phyloP scores from a whole-genome alignment of 1,140 invertebrate species.

The Leptestheria dahalacensis region DNA sequence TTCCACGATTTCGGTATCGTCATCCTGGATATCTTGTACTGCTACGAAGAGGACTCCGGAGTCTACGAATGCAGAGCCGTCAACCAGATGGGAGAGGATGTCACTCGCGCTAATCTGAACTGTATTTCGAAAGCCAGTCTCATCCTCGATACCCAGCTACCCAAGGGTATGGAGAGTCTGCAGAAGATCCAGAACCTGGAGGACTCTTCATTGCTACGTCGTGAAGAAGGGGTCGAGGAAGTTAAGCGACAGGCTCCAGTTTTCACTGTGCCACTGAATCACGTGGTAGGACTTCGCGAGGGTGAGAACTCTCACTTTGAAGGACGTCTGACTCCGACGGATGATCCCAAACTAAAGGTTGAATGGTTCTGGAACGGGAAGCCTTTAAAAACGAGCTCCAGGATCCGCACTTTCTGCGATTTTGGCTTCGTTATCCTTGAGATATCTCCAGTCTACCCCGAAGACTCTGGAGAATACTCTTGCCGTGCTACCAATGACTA shows the following conservation, averaged over 20 bases:
- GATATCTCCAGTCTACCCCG: conserved; percentile 86
- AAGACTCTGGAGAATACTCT: conserved; percentile 85
- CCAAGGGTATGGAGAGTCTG: conserved; percentile 81
- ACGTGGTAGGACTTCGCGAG: conserved; percentile 67
- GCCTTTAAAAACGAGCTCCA: conserved; percentile 68
- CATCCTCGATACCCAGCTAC: conserved; percentile 87
- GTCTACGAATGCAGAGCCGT: conserved; percentile 80
- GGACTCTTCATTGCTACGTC: conserved; percentile 58
- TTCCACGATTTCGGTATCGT: conserved; percentile 95
- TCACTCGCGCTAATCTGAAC: conserved; percentile 66
- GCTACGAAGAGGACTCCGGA: conserved; percentile 92
- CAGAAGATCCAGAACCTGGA: conserved; percentile 86
- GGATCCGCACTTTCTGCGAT: conserved; percentile 86
- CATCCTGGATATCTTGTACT: conserved; percentile 88
- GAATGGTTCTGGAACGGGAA: conserved; percentile 93
- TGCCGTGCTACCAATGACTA: conserved; percentile 70
- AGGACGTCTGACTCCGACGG: conserved; percentile 74
- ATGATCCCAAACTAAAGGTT: conserved; percentile 86
- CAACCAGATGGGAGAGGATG: conserved; percentile 79
- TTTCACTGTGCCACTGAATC: conserved; percentile 76
- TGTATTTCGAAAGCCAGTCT: conserved; percentile 80
- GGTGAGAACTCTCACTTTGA: conserved; percentile 91
- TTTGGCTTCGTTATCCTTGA: conserved; percentile 89
- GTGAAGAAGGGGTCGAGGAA: conserved; percentile 50
- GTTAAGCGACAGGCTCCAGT: conserved; percentile 65